Conservation (phyloP, 2,797 vertebrate genomes). For the Platalea minor region DNA sequence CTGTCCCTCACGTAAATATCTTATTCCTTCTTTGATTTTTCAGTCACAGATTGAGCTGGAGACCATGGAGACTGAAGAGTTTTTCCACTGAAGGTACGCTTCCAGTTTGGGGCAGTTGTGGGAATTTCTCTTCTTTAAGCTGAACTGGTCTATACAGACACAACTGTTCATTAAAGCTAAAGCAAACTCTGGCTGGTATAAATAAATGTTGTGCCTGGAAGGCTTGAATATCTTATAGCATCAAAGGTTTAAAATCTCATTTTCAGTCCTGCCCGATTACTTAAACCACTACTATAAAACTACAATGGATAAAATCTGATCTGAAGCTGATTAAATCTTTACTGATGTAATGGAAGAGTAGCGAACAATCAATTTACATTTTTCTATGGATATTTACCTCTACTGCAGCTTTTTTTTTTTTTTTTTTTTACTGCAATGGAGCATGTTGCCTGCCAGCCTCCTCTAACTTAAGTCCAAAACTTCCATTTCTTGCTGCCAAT, state of each 20-base stretch:
- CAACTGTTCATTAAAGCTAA: neutral
- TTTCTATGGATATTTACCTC: neutral
- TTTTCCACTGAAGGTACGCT: neutral
- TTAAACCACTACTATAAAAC: neutral
- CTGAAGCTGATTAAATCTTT: neutral
- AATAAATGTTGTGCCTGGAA: conserved; percentile 24
- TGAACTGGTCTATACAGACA: neutral
- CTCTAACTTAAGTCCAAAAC: neutral
- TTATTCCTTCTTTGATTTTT: neutral
- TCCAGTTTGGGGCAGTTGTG: neutral
- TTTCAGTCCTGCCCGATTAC: neutral
- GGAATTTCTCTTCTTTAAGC: neutral
- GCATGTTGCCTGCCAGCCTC: neutral
- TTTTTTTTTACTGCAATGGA: neutral
- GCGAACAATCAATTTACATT: neutral
- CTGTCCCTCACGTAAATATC: neutral
- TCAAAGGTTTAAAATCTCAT: neutral
- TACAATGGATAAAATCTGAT: conserved; percentile 7
- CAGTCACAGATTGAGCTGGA: neutral
- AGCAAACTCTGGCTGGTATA: neutral
- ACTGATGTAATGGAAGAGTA: neutral
- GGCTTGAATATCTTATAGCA: neutral
- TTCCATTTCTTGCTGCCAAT: neutral
- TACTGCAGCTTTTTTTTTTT: neutral
- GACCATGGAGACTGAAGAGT: neutral